Evolutionary conservation across 2,797 vertebrate species (phyloP).

Genomic region (Podarcis lilfordi): DNA sequence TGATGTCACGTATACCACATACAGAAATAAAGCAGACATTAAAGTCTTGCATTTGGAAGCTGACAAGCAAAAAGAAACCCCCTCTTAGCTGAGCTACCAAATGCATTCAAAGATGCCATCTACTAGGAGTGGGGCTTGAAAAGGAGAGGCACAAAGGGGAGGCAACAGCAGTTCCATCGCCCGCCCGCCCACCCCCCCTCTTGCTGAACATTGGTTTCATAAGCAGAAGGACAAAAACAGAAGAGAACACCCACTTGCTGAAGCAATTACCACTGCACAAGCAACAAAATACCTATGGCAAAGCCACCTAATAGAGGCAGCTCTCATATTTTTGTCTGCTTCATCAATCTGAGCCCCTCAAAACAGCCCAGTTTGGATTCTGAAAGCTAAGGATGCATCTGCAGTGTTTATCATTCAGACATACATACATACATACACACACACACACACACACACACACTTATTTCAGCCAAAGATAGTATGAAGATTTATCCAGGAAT

Average conservation of each 20-base stretch:
- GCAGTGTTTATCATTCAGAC: background rate
- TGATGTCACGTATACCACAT: background rate
- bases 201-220: slow-evolving; percentile 13
- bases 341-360: background rate
- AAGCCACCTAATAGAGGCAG: background rate
- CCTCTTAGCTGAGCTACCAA: background rate
- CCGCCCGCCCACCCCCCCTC: background rate
- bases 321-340: background rate
- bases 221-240: slow-evolving; percentile 14
- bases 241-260: background rate
- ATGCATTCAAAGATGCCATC: background rate
- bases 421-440: too few species aligned
- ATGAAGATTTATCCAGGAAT: background rate
- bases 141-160: background rate
- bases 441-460: background rate
- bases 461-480: background rate
- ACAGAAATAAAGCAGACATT: background rate
- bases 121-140: background rate
- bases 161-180: too few species aligned
- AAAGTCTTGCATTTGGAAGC: background rate
- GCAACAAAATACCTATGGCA: background rate
- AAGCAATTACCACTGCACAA: background rate
- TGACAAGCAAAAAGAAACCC: background rate
- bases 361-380: background rate
- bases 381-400: background rate